phyloP scores from a whole-genome alignment of 2,888 invertebrate genomes.

The Thalpophila matura region DNA sequence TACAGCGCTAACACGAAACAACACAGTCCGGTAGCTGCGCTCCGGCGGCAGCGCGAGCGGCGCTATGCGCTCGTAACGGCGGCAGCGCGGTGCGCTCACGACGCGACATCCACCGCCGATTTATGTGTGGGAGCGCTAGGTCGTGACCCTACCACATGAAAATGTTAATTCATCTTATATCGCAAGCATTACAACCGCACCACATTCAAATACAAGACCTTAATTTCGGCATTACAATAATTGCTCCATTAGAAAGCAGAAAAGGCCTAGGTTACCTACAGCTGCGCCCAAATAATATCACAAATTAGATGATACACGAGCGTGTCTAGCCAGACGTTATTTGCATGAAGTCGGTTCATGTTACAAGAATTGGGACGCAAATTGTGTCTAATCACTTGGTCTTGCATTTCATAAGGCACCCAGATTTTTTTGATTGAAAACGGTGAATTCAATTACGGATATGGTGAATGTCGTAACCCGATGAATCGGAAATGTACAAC shows the following conservation, averaged over 20 bases:
- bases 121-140: constrained; percentile 85
- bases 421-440: constrained; percentile 74
- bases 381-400: constrained; percentile 68
- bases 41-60: constrained; percentile 56
- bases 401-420: constrained; percentile 69
- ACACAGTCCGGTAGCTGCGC: constrained; percentile 68
- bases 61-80: constrained; percentile 63
- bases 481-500: constrained; percentile 70
- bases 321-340: constrained; percentile 60
- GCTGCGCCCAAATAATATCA: constrained; percentile 53
- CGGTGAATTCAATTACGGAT: constrained; percentile 77
- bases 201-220: constrained; percentile 56
- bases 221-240: constrained; percentile 57
- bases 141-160: constrained; percentile 80
- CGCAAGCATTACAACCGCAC: constrained; percentile 59
- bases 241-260: constrained; percentile 57
- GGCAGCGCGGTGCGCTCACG: constrained; percentile 73
- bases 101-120: constrained; percentile 80
- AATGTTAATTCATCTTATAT: constrained; percentile 80
- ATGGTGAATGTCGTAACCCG: constrained; percentile 68
- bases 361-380: constrained; percentile 66
- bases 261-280: constrained; percentile 36
- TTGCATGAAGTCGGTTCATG: constrained; percentile 65
- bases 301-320: constrained; percentile 61
- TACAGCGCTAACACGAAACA: constrained; percentile 71